Conservation (phyloP, 2,888 invertebrate species). For the Perizoma flavofasciatum region DNA sequence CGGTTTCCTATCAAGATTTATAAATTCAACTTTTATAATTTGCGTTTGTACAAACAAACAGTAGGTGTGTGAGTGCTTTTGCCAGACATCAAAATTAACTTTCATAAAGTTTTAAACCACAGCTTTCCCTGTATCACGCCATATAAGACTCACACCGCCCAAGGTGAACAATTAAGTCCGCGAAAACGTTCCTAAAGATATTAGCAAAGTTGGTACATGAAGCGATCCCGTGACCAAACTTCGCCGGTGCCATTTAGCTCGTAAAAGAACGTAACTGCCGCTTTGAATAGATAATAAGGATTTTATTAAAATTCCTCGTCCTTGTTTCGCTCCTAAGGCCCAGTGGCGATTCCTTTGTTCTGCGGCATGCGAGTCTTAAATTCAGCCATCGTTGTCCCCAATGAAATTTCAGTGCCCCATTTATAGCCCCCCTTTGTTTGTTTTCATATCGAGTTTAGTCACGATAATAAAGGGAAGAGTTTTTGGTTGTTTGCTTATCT, state of each 20-base stretch:
- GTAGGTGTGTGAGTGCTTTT: background rate
- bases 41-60: slow-evolving; percentile 3
- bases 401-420: slow-evolving; percentile 63
- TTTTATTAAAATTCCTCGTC: slow-evolving; percentile 81
- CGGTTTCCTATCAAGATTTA: too few species aligned
- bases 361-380: slow-evolving; percentile 64
- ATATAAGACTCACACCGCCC: slow-evolving; percentile 42
- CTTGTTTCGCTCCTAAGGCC: slow-evolving; percentile 70
- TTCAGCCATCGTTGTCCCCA: slow-evolving; percentile 56
- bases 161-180: slow-evolving; percentile 59
- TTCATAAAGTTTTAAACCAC: slow-evolving; percentile 9
- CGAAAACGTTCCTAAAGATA: slow-evolving; percentile 62
- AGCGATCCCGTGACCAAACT: slow-evolving; percentile 62
- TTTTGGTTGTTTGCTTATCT: slow-evolving; percentile 45
- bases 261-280: slow-evolving; percentile 77
- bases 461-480: slow-evolving; percentile 43
- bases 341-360: slow-evolving; percentile 65
- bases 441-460: slow-evolving; percentile 52
- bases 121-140: slow-evolving; percentile 28
- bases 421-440: slow-evolving; percentile 56
- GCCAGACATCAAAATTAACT: slow-evolving; percentile 7
- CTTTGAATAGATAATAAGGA: slow-evolving; percentile 80
- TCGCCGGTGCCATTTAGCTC: slow-evolving; percentile 64
- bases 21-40: background rate
- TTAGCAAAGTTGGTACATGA: slow-evolving; percentile 66